These are phyloP conservation scores for Trididemnum nubilum DNA, from an alignment of 23 tunicate species.

Conservation along the genomic window DNA sequence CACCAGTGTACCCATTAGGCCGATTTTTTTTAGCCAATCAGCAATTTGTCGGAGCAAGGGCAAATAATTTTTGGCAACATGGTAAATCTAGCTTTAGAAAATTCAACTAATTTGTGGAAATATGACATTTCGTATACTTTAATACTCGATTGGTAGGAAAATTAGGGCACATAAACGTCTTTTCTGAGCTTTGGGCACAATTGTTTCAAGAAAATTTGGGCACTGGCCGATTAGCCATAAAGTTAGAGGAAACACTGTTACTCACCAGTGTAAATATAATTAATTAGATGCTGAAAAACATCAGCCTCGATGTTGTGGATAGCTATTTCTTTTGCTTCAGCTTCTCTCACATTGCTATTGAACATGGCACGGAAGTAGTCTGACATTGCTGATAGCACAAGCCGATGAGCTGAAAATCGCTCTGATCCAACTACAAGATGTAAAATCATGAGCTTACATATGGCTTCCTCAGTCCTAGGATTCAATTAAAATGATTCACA, in stretches of 20 bases:
- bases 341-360: conserved; percentile 57
- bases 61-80: too few species aligned
- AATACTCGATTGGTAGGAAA: too few species aligned
- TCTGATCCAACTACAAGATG: conserved; percentile 49
- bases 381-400: conserved; percentile 78
- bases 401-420: conserved; percentile 81
- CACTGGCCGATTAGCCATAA: too few species aligned
- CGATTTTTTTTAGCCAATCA: too few species aligned
- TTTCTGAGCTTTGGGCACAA: too few species aligned
- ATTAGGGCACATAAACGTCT: too few species aligned
- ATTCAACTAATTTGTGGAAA: too few species aligned
- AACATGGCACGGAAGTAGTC: conserved; percentile 97
- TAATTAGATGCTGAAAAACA: conserved; percentile 52
- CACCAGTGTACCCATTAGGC: not conserved
- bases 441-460: not conserved
- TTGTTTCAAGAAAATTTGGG: too few species aligned
- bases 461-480: not conserved
- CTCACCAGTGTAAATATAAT: conserved; percentile 83
- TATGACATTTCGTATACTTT: too few species aligned
- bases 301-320: conserved; percentile 67
- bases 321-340: conserved; percentile 55
- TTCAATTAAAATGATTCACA: too few species aligned
- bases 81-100: too few species aligned
- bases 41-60: too few species aligned
- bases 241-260: not conserved